A percentile compares a stretch with the other conserved stretches of the same genome.
phyloP scores from a whole-genome alignment of 2,113 vertebrate species.

The Micronycteris hirsuta region DNA sequence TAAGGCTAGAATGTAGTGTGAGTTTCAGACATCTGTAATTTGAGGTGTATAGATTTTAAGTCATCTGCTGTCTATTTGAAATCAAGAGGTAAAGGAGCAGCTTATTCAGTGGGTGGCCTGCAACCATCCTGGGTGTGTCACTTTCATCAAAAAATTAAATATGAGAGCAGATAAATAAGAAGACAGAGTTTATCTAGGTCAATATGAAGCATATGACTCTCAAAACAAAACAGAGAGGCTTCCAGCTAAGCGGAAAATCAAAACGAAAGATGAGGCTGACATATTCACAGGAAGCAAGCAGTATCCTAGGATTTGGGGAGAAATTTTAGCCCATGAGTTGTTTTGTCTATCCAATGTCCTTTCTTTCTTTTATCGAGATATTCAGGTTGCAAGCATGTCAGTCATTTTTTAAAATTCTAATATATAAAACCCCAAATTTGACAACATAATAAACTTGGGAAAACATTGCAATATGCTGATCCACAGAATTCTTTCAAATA shows the following conservation, averaged over 20 bases:
- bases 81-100: slow-evolving; percentile 31
- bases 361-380: background rate
- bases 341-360: background rate
- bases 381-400: background rate
- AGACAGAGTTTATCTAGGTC: slow-evolving; percentile 47
- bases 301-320: slow-evolving; percentile 20
- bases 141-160: slow-evolving; percentile 40
- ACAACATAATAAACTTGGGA: background rate
- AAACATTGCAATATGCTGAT: slow-evolving; percentile 8
- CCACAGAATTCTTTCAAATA: slow-evolving; percentile 30
- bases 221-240: slow-evolving; percentile 25
- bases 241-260: background rate
- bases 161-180: slow-evolving; percentile 44
- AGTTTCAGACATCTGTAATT: slow-evolving; percentile 14
- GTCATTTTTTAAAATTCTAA: background rate
- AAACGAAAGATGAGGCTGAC: slow-evolving; percentile 1
- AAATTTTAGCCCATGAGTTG: background rate
- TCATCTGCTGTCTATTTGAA: slow-evolving; percentile 43
- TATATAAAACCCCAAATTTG: slow-evolving; percentile 7
- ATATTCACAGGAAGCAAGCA: background rate
- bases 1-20: background rate
- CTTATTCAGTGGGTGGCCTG: background rate
- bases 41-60: slow-evolving; percentile 26
- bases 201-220: slow-evolving; percentile 25
- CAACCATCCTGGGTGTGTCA: background rate